phyloP scores from a whole-genome alignment of 2,797 vertebrate genomes.

The Cheirogaleus major region DNA sequence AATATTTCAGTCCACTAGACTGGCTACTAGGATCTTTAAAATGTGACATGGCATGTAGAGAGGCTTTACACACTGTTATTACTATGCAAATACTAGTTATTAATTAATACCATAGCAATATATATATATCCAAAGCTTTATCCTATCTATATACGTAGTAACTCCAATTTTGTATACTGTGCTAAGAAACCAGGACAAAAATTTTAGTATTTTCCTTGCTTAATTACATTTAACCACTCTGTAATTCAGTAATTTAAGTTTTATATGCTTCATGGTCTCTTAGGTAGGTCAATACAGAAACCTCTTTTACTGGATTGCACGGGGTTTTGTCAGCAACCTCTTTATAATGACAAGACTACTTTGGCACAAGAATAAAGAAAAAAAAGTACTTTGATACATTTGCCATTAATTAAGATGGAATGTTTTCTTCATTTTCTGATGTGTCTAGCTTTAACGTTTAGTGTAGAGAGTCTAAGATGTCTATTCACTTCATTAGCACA shows the following conservation, averaged over 20 bases:
- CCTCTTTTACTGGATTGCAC: background rate
- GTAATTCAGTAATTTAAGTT: conserved; percentile 10
- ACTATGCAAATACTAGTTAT: background rate
- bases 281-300: conserved; percentile 10
- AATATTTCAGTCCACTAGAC: background rate
- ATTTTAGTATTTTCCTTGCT: background rate
- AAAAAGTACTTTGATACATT: conserved; percentile 33
- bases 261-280: background rate
- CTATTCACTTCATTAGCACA: conserved; percentile 14
- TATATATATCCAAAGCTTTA: background rate
- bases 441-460: conserved; percentile 12
- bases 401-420: conserved; percentile 38
- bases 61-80: background rate
- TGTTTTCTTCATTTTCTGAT: conserved; percentile 40
- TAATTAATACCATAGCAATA: background rate
- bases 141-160: background rate
- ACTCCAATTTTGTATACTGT: conserved; percentile 1
- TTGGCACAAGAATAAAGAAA: conserved; percentile 49
- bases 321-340: background rate
- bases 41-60: background rate
- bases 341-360: conserved; percentile 40
- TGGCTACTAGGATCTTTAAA: background rate
- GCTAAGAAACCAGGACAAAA: conserved; percentile 3
- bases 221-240: background rate
- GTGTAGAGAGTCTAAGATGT: background rate